These are phyloP conservation scores for Echiichthys vipera DNA, from an alignment of 2,797 vertebrate species.

Conservation along the genomic window DNA sequence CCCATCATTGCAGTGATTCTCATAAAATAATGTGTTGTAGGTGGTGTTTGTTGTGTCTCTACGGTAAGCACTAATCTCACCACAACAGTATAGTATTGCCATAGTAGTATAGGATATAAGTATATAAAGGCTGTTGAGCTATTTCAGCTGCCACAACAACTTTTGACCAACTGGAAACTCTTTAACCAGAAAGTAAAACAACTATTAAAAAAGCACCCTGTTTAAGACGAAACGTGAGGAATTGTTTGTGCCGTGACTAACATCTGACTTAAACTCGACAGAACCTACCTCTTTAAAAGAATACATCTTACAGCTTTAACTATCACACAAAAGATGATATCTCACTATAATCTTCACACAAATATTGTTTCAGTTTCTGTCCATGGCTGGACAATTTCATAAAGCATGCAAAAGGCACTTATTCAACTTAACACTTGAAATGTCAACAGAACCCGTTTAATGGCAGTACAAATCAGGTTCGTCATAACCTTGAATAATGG, in stretches of 20 bases:
- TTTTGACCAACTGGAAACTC: constrained; percentile 11
- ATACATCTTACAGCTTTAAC: background rate
- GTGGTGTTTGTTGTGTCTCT: too few relatives aligned
- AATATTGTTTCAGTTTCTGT: constrained; percentile 39
- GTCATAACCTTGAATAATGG: constrained; percentile 64
- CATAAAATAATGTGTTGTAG: background rate
- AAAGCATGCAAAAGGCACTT: constrained; percentile 39
- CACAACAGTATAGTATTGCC: too few relatives aligned
- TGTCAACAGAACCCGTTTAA: constrained; percentile 58
- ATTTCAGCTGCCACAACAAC: too few relatives aligned
- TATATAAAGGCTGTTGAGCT: too few relatives aligned
- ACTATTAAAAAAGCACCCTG: background rate
- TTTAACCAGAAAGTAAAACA: constrained; percentile 7
- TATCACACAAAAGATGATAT: constrained; percentile 26
- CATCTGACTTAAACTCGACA: constrained; percentile 16
- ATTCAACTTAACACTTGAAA: constrained; percentile 61
- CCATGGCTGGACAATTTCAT: constrained; percentile 51
- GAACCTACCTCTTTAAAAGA: background rate
- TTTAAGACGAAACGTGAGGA: background rate
- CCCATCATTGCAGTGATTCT: background rate
- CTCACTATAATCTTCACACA: constrained; percentile 8
- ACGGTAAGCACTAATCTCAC: too few relatives aligned
- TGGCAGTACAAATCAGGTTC: constrained; percentile 53
- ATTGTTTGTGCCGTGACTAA: background rate
- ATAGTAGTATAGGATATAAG: too few relatives aligned